These are phyloP conservation scores for Eudiplozoon nipponicum DNA, from an alignment of 2,888 invertebrate species.

Conservation along the genomic window DNA sequence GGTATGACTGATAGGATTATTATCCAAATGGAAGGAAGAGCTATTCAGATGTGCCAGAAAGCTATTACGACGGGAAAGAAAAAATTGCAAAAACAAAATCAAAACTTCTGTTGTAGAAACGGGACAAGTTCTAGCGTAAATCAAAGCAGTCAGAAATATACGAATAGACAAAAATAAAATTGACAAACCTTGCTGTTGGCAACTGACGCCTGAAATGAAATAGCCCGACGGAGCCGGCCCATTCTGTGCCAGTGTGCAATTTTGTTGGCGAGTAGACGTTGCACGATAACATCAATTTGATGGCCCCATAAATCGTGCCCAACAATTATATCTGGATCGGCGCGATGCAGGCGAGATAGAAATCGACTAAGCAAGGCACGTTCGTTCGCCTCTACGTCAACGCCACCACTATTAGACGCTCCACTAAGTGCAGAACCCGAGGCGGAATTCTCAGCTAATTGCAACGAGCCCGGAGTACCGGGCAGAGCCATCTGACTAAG, in stretches of 20 bases:
- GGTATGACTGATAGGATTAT: too few relatives aligned
- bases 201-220: not conserved
- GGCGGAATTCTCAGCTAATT: not conserved
- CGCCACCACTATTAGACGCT: not conserved
- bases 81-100: too few relatives aligned
- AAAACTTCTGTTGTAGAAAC: too few relatives aligned
- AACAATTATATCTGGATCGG: conserved; percentile 60
- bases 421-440: too few relatives aligned
- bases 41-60: too few relatives aligned
- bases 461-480: conserved; percentile 8
- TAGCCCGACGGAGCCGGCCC: conserved; percentile 44
- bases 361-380: conserved; percentile 51
- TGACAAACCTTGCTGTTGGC: not conserved
- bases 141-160: too few relatives aligned
- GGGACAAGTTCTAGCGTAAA: too few relatives aligned
- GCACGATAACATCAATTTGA: conserved; percentile 57
- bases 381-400: conserved; percentile 33
- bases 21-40: too few relatives aligned
- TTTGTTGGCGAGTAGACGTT: conserved; percentile 41
- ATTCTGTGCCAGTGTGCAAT: conserved; percentile 60
- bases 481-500: conserved; percentile 8
- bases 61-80: too few relatives aligned
- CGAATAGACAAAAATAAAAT: not conserved
- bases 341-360: conserved; percentile 46
- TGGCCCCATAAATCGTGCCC: conserved; percentile 67